These are phyloP conservation scores for Papilio machaon DNA, from an alignment of 1,140 invertebrate species.

Conservation along the genomic window DNA sequence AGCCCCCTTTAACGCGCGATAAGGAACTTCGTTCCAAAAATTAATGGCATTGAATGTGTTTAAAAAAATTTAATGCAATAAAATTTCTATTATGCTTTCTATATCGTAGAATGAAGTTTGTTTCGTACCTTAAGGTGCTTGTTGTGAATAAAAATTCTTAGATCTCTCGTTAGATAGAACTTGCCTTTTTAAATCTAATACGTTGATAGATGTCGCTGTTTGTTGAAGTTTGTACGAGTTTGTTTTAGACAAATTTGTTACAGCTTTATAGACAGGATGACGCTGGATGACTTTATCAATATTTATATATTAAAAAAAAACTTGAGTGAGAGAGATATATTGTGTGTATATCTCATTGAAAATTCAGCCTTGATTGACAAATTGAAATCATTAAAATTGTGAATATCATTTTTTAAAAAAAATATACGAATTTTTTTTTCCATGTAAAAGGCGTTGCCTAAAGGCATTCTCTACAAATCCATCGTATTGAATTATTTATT, in stretches of 20 bases:
- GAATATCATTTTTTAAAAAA: not conserved
- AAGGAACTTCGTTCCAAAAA: not conserved
- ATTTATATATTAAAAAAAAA: constrained; percentile 19
- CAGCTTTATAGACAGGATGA: constrained; percentile 11
- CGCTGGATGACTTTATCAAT: not conserved
- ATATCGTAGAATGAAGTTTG: constrained; percentile 3
- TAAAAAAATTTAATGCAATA: not conserved
- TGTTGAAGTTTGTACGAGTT: constrained; percentile 31
- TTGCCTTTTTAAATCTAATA: constrained; percentile 39
- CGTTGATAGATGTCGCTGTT: constrained; percentile 15
- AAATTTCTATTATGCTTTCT: constrained; percentile 33
- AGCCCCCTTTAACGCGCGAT: too few relatives aligned
- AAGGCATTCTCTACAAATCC: not conserved
- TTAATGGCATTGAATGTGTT: not conserved
- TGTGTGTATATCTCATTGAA: not conserved
- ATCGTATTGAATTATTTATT: not conserved
- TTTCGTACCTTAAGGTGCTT: constrained; percentile 41
- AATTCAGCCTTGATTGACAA: not conserved
- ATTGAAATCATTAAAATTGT: not conserved
- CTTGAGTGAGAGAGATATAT: not conserved
- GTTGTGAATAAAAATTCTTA: constrained; percentile 42
- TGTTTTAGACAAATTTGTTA: constrained; percentile 32
- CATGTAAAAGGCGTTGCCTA: not conserved
- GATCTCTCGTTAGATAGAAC: constrained; percentile 56
- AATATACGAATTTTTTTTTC: not conserved